Evolutionary conservation across 2,888 invertebrate genomes (phyloP).

Genomic region (Acanthosepion lycidas): DNA sequence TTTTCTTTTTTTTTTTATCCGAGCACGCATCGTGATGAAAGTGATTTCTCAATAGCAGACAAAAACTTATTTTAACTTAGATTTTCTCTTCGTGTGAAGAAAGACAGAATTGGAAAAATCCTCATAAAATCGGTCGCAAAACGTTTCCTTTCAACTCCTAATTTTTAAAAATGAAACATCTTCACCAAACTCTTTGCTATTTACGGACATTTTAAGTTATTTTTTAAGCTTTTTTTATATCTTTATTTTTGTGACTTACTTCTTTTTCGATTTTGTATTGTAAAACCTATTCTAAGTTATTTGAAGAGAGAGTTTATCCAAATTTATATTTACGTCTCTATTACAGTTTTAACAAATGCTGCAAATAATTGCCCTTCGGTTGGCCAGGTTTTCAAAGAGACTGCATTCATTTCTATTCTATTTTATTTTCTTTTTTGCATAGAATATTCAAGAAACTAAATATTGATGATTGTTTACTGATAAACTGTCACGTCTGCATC

Average conservation of each 20-base stretch:
- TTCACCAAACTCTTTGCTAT: not conserved
- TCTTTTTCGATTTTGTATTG: not conserved
- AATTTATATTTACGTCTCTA: not conserved
- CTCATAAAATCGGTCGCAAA: not conserved
- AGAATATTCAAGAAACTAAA: not conserved
- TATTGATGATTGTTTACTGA: not conserved
- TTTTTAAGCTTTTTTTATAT: not conserved
- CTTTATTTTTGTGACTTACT: too few relatives aligned
- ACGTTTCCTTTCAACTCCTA: not conserved
- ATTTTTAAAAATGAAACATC: not conserved
- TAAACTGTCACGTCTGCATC: not conserved
- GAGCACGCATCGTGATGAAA: not conserved
- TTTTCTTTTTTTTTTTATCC: not conserved
- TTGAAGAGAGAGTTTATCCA: not conserved
- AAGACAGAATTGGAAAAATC: not conserved
- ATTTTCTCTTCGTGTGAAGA: not conserved
- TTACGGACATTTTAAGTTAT: not conserved
- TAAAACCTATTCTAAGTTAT: not conserved
- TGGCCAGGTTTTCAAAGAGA: not conserved
- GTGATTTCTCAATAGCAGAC: not conserved
- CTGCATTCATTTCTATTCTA: too few relatives aligned
- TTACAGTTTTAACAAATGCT: not conserved
- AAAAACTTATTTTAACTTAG: constrained; percentile 8
- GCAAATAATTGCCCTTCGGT: not conserved
- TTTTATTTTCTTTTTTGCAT: not conserved